Conservation (phyloP, 2,113 vertebrate species). For the Xiphias gladius region DNA sequence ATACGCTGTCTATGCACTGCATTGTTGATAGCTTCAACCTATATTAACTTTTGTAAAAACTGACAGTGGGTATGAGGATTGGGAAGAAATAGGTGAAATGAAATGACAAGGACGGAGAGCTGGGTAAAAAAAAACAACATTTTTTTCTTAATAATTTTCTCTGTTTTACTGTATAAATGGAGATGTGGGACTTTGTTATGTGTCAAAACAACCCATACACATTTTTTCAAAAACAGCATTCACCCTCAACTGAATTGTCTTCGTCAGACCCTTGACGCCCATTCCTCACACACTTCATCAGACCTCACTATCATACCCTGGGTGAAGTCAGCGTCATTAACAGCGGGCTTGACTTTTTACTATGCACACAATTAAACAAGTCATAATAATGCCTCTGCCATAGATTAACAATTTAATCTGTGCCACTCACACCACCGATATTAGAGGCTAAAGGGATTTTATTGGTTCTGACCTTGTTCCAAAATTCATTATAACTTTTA, state of each 20-base stretch:
- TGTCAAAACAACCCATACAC: background rate
- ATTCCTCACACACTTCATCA: background rate
- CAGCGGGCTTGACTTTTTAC: slow-evolving; percentile 3
- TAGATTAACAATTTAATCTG: background rate
- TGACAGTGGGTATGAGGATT: too few species aligned
- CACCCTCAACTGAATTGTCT: background rate
- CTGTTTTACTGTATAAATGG: background rate
- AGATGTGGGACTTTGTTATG: background rate
- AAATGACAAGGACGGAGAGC: too few species aligned
- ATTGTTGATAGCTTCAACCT: too few species aligned
- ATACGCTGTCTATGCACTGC: too few species aligned
- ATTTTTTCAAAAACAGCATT: background rate
- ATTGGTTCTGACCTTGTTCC: slow-evolving; percentile 23
- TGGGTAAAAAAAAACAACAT: too few species aligned
- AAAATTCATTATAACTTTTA: slow-evolving; percentile 28
- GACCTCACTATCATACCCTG: background rate
- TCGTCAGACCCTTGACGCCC: background rate
- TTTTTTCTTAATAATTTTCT: too few species aligned
- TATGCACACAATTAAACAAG: slow-evolving; percentile 5
- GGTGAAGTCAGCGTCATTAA: slow-evolving; percentile 18
- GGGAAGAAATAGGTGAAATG: too few species aligned
- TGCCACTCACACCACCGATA: background rate
- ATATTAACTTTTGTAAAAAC: background rate
- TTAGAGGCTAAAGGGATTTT: slow-evolving; percentile 6
- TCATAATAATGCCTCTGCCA: background rate